Base-by-base conservation (phyloP, 2,113 vertebrate species). In the Phycodurus eques region DNA sequence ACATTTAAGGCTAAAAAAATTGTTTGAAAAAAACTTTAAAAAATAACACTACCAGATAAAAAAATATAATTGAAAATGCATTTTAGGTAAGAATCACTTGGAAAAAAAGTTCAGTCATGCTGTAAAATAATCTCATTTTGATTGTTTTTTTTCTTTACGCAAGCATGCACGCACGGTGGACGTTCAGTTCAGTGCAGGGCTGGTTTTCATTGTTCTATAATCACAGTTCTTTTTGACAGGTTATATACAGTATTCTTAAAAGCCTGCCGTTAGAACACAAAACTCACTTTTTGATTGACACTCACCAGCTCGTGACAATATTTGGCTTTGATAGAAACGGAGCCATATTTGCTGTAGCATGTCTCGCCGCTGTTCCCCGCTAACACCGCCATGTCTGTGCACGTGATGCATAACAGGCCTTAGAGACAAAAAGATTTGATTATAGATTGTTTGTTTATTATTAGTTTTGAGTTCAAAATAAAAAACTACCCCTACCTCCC, bases 261-360 rank as follows among this genome's bases (percentile, higher is more conserved):
- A 22, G 19, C n/a, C 10, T 8, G 8, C 8, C 20, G 0, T 20
- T 9, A 5, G 8, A n/a, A 8, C 9, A 31, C n/a, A 27, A 27
- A 2, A 9, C n/a, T 57, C 10, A 27, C 56, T 31, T 31, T 31
- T 31, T 19, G 65, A 12, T 1, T 4, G 65, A 17, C 43, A 54
- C 94, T 94, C 77, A 98, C 96, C 96, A 96, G 96, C 86, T 98
- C 96, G 0, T 98, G 96, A 80, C 96, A 98, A 89, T 94, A 96
- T 42, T 88, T 95, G 84, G 94, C 90, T 90, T 98, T 98, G 83
- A 97, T 92, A 70, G 96, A 96, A 82, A 96, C 80, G 1, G 96
- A 93, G 0, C 96, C 95, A 0, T 98, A 98, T 81, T 98, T 98
- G 89, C 95, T 93, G 88, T 98, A 98, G 76, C 96, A 98, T 0